Conservation (phyloP, 1,140 invertebrate genomes). For the Globodera ellingtonae region DNA sequence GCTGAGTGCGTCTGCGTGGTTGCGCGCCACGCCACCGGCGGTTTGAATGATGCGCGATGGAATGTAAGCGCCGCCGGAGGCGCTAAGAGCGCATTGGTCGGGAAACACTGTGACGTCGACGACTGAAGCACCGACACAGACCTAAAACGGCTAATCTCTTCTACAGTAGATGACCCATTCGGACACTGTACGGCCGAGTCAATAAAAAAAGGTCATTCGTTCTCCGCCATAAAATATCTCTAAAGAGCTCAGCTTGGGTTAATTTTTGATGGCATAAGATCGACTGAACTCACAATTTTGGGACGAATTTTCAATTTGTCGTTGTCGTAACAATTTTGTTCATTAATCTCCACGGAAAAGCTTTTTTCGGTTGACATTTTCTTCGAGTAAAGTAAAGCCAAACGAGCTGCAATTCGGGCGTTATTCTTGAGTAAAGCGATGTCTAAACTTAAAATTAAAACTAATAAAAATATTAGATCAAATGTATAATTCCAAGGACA, state of each 20-base stretch:
- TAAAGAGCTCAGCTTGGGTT: too few species aligned
- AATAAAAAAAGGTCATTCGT: too few species aligned
- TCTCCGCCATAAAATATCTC: too few species aligned
- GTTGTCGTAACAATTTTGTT: neutral
- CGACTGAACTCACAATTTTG: constrained; percentile 33
- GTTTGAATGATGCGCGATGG: constrained; percentile 70
- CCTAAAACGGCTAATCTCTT: constrained; percentile 67
- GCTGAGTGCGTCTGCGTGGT: constrained; percentile 81
- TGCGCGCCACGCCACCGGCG: constrained; percentile 84
- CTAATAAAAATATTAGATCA: too few species aligned
- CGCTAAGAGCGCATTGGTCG: constrained; percentile 64
- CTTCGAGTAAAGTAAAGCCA: constrained; percentile 70
- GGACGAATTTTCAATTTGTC: constrained; percentile 20
- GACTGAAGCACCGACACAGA: constrained; percentile 81
- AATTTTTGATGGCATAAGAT: too few species aligned
- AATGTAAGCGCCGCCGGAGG: constrained; percentile 80
- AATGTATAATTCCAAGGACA: too few species aligned
- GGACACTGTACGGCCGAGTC: neutral
- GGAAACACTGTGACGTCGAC: constrained; percentile 77
- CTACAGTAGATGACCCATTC: neutral
- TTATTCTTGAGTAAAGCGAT: constrained; percentile 89
- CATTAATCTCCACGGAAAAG: neutral
- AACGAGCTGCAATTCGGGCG: constrained; percentile 79
- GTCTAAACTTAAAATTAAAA: constrained; percentile 69
- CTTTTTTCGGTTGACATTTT: constrained; percentile 29